These are phyloP conservation scores for Oncorhynchus nerka DNA, from an alignment of 2,113 vertebrate species.

Conservation along the genomic window DNA sequence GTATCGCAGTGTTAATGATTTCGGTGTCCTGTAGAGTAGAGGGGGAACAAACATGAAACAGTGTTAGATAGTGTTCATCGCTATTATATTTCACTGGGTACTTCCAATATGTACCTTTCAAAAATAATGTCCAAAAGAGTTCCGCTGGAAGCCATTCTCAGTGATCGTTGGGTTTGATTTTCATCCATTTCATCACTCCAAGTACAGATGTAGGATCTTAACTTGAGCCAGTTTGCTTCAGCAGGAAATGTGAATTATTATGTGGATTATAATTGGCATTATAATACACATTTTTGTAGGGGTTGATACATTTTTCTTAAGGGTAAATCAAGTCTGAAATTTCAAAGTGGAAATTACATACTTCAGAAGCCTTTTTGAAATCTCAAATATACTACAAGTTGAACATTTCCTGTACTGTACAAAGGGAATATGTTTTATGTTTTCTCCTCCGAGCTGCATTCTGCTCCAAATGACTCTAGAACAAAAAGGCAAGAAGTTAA, in stretches of 20 bases:
- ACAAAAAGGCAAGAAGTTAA: background rate
- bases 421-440: background rate
- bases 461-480: background rate
- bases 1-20: conserved; percentile 96
- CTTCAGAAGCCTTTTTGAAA: too few species aligned
- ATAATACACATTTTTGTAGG: background rate
- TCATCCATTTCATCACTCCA: conserved; percentile 47
- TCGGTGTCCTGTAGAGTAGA: conserved; percentile 84
- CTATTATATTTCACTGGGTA: background rate
- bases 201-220: conserved; percentile 29
- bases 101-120: background rate
- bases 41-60: background rate
- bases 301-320: too few species aligned
- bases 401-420: background rate
- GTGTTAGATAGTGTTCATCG: background rate
- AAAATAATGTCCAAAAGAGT: background rate
- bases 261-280: background rate
- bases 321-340: too few species aligned
- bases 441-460: background rate
- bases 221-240: background rate
- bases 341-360: too few species aligned
- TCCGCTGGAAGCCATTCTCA: conserved; percentile 4
- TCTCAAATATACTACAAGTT: background rate
- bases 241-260: background rate
- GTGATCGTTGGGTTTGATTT: conserved; percentile 25